Evolutionary conservation across 2,888 invertebrate species (phyloP), one percentile per base, ranked within the genome.

Genomic region (Polietes domitor): DNA sequence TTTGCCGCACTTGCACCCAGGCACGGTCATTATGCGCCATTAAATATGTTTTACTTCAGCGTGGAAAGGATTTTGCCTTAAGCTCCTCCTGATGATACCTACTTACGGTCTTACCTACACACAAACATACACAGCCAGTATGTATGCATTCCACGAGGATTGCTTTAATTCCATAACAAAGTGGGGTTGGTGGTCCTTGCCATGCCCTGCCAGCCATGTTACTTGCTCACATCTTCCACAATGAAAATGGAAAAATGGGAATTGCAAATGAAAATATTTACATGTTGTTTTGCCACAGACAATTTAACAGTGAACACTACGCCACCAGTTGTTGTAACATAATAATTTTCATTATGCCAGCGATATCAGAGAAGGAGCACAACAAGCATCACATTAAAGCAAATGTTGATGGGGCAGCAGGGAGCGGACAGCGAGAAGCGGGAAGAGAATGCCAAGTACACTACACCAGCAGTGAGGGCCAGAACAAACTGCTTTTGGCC

Each of bases 221-320:
- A n/a, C n/a, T 37, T 37, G 7, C 37, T 6, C 6, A 55, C 2
- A 6, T 55, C 55, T 2, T 19, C 61, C 17, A 17, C 26, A 53
- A 32, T 19, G 19, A 41, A 61, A 32, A 41, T 37, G 37, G 10
- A 41, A 7, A 65, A 68, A 17, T 41, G 21, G n/a, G 37, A 61
- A 61, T 53, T 61, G 28, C 17, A 37, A 68, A 68, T 68, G 68
- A 43, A 68, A 68, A 68, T 68, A 68, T 68, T 68, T 68, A 68
- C 68, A 68, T 68, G 68, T 24, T 68, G 43, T 68, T 68, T 43
- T 68, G 68, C 24, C 41, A 68, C 68, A 68, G 41, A 68, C 68
- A 68, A 68, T 68, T 68, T 68, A 68, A 68, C 68, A 68, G 6
- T 24, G 68, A 43, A 41, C 24, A 21, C 12, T 15, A 53, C 19